Base-by-base conservation (phyloP, 1,140 invertebrate genomes). In the Formica selysi region DNA sequence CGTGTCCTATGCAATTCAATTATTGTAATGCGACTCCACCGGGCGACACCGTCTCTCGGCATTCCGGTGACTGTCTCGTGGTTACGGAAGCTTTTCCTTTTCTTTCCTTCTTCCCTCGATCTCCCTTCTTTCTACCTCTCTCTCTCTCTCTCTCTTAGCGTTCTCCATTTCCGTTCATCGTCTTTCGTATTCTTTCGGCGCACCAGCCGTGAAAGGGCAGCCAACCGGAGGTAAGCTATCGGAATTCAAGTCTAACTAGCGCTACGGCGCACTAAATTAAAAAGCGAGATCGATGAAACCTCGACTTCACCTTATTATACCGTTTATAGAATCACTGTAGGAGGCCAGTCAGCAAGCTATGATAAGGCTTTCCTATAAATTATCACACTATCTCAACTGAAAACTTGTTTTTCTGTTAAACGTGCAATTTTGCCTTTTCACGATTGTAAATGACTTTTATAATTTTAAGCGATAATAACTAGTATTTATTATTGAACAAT, bases 1-100 rank as follows among this genome's bases (percentile, higher is more conserved):
- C 93, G 92, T 92, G 90, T 91, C 89, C 89, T 90, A 91, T 92
- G 92, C 91, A 92, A 93, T 94, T 94, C 91, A 93, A 94, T 94
- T 92, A 93, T 93, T 92, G 86, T 91, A 92, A 93, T 92, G 91
- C 85, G 91, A 92, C 91, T 91, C 90, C 16, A 78, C 54, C 61
- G 85, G 78, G 68, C 80, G 86, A 83, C 89, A 76, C 62, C 64
- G 87, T 86, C 70, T 88, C 73, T 73, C 85, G 68, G 61, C 70
- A 81, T 86, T 86, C 87, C 87, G 67, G 10, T 70, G 88, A 87
- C 36, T 83, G 78, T 74, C 78, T 84, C 76, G 88, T 51, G 85
- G 85, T 89, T 87, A 79, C 51, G 76, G 86, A 71, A 87, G 65
- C 59, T 73, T 67, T 41, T 13, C 61, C 32, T 16, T 64, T 51